A percentile compares a stretch with the other conserved stretches of the same genome.
Evolutionary conservation across 2,888 invertebrate genomes (phyloP).

Genomic region (Lepidocyrtinus sp.): DNA sequence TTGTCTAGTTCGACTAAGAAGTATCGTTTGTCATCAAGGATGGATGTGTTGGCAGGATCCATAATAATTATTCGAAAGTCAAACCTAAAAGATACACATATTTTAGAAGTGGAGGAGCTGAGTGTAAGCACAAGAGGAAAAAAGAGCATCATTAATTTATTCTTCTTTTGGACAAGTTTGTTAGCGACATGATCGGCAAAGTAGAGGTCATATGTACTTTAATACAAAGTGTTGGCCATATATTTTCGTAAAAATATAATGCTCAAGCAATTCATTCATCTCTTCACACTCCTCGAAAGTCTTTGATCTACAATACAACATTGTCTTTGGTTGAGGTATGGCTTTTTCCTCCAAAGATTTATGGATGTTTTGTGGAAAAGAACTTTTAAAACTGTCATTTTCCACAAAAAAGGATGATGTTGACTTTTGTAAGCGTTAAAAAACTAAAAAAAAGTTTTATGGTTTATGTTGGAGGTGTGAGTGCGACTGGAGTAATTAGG

Average conservation of each 20-base stretch:
- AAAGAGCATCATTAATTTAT: constrained; percentile 54
- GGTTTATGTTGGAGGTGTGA: neutral
- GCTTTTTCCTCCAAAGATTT: constrained; percentile 44
- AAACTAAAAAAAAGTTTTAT: constrained; percentile 22
- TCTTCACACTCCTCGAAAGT: neutral
- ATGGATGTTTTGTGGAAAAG: constrained; percentile 47
- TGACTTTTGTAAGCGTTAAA: neutral
- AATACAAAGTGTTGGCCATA: neutral
- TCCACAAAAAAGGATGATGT: constrained; percentile 21
- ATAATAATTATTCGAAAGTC: constrained; percentile 54
- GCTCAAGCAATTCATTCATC: neutral
- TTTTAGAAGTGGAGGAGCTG: constrained; percentile 39
- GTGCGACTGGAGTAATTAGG: constrained; percentile 68
- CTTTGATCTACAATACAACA: neutral
- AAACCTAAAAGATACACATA: constrained; percentile 44
- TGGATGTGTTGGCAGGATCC: constrained; percentile 41
- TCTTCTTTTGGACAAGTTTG: constrained; percentile 51
- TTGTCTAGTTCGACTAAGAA: neutral
- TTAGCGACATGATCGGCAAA: constrained; percentile 31
- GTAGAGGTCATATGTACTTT: neutral
- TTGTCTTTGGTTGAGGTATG: neutral
- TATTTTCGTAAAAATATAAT: neutral
- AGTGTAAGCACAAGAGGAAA: constrained; percentile 2
- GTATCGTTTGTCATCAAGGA: neutral
- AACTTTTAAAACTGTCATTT: constrained; percentile 45